Evolutionary conservation across 1,140 invertebrate genomes (phyloP).

Genomic region (Eulimnadia texana): DNA sequence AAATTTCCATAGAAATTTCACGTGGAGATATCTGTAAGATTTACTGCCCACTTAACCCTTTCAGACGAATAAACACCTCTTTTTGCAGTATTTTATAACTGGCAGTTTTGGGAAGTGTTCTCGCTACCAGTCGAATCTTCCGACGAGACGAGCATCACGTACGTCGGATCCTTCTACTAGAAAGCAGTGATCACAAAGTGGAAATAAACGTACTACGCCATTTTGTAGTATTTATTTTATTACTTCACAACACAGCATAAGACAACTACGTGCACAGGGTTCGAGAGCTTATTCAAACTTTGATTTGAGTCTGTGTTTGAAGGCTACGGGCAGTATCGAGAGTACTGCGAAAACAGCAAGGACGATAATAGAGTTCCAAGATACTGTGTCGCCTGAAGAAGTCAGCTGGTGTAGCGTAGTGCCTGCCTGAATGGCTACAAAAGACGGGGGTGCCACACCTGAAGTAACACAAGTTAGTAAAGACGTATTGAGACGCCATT

Average conservation of each 20-base stretch:
- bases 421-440: constrained; percentile 93
- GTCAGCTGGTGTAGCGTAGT: constrained; percentile 86
- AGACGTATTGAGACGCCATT: not conserved
- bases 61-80: too few relatives aligned
- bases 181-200: constrained; percentile 4
- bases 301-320: constrained; percentile 65
- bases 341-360: constrained; percentile 61
- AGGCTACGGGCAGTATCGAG: constrained; percentile 76
- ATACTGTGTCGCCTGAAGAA: constrained; percentile 75
- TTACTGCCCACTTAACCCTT: too few relatives aligned
- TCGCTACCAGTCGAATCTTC: constrained; percentile 40
- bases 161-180: constrained; percentile 55
- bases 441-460: constrained; percentile 94
- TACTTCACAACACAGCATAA: too few relatives aligned
- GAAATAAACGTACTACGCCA: constrained; percentile 1
- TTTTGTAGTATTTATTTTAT: not conserved
- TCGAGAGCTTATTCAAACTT: constrained; percentile 73
- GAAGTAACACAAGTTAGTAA: constrained; percentile 32
- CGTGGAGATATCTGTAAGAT: constrained; percentile 51
- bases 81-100: constrained; percentile 68
- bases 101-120: constrained; percentile 63
- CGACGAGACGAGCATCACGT: constrained; percentile 44
- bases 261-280: too few relatives aligned
- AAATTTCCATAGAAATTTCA: constrained; percentile 44
- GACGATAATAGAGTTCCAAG: constrained; percentile 67